phyloP scores from a whole-genome alignment of 2,888 invertebrate genomes.

The Aricia artaxerxes region DNA sequence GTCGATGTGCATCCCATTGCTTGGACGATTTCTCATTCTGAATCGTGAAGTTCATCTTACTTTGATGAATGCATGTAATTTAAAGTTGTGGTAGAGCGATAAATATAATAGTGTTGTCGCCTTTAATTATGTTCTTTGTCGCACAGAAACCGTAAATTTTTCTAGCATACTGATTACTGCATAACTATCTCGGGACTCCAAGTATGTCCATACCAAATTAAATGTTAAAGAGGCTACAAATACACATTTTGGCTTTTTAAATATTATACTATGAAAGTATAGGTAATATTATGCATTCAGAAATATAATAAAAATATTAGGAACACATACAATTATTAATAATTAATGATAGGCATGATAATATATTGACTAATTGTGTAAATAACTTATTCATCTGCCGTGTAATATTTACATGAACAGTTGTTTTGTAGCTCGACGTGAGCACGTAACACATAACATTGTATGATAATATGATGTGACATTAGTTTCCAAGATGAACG shows the following conservation, averaged over 20 bases:
- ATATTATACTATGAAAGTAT: background rate
- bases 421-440: too few relatives aligned
- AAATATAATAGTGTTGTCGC: background rate
- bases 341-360: too few relatives aligned
- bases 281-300: background rate
- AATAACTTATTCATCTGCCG: too few relatives aligned
- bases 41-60: constrained; percentile 4
- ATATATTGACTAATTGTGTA: too few relatives aligned
- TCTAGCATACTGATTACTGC: background rate
- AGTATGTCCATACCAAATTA: background rate
- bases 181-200: background rate
- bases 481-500: background rate
- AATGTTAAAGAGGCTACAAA: background rate
- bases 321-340: background rate
- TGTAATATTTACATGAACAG: background rate
- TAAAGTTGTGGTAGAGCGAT: background rate
- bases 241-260: background rate
- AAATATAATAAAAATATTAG: background rate
- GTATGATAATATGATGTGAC: too few relatives aligned
- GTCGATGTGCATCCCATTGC: background rate
- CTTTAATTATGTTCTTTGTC: background rate
- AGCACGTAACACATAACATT: too few relatives aligned
- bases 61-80: constrained; percentile 1
- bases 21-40: background rate
- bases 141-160: background rate